Conservation (phyloP, 2,113 vertebrate genomes). For the Microtus pennsylvanicus region DNA sequence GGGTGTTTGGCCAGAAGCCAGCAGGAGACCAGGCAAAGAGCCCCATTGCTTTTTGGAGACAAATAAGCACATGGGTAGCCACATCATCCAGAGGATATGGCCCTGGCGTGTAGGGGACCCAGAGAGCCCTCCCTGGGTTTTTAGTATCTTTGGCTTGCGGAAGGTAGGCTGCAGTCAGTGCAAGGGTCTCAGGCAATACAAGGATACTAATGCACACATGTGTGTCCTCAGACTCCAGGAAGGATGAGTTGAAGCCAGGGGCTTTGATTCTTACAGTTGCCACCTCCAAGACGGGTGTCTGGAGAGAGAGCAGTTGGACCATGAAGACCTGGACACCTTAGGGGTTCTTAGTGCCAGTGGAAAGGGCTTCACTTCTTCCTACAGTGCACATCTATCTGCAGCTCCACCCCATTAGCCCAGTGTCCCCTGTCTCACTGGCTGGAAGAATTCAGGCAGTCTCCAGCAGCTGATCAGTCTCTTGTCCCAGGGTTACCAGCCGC, state of each 20-base stretch:
- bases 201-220: not conserved
- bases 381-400: constrained; percentile 45
- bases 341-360: not conserved
- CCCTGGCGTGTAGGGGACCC: not conserved
- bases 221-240: not conserved
- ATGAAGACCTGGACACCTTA: not conserved
- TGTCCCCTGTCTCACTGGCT: not conserved
- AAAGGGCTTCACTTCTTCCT: not conserved
- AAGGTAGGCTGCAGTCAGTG: not conserved
- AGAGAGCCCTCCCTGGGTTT: not conserved
- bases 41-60: constrained; percentile 41
- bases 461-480: not conserved
- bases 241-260: not conserved
- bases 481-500: not conserved
- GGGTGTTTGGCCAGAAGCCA: constrained; percentile 67
- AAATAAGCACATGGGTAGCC: not conserved
- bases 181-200: not conserved
- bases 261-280: not conserved
- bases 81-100: not conserved
- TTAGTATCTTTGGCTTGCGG: not conserved
- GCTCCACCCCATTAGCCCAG: not conserved
- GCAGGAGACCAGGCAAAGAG: constrained; percentile 41
- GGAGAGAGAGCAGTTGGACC: not conserved
- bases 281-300: not conserved
- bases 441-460: constrained; percentile 51